Evolutionary conservation across 1,140 invertebrate genomes (phyloP), one percentile per base, ranked within the genome.

Genomic region (Drosophila repleta): DNA sequence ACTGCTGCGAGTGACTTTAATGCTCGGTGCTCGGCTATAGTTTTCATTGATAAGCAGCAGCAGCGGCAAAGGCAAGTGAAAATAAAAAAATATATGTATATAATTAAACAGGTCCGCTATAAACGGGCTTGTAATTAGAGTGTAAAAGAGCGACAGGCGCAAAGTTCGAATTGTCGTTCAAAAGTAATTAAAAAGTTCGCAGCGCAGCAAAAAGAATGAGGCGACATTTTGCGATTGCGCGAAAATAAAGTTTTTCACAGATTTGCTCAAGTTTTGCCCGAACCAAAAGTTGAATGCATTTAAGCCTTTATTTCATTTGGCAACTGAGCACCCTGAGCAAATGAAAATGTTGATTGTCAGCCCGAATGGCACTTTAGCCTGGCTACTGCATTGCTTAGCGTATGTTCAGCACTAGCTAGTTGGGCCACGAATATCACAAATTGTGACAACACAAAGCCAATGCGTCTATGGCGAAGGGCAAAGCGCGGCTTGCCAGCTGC

Each of bases 131-230:
- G 76, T 88, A 88, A 88, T 88, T 88, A 88, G 83, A 89, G 79
- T 70, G 75, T 76, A 76, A 56, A 69, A 67, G 58, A 64, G 69
- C 52, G 68, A 35, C 57, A 60, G 78, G 63, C 68, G 63, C 80
- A 87, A 83, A 88, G 83, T 87, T 88, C 83, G 70, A 87, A 85
- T 87, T 79, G 82, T 75, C 81, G 76, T 81, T 88, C 73, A 83
- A 88, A 88, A 88, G 83, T 88, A 88, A 88, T 88, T 88, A 88
- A 88, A 88, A 88, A 88, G 83, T 88, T 79, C 58, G 69, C 75
- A 73, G 87, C 66, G 73, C 69, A 78, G 66, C 43, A 63, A 52
- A 72, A 68, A 66, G 78, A 79, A 79, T 67, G 61, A 63, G 74
- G 57, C 76, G 79, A 88, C 87, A 88, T 88, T 87, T 66, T 57